Base-by-base conservation (phyloP, 2,888 invertebrate species). In the Orchesella flavescens region DNA sequence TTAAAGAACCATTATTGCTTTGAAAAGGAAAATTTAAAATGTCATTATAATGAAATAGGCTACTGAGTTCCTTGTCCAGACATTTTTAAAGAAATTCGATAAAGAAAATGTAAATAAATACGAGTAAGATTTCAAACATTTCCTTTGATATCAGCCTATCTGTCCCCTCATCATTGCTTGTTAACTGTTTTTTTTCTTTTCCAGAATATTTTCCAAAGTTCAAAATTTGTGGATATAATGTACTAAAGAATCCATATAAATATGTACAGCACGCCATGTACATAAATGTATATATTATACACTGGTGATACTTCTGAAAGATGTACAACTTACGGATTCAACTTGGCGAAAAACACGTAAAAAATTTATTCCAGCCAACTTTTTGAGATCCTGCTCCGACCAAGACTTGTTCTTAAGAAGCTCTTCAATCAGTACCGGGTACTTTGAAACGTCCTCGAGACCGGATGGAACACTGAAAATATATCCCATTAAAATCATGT, bases 371-470 rank as follows among this genome's bases (percentile, higher is more conserved):
- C 96, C 96, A 49, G 95, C 95, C 90, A 96, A 91, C 91, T 95
- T 94, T 87, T 94, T 94, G 89, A 96, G 93, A 90, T 95, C 95
- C 69, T 93, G 93, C 89, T 95, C 95, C 88, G 94, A 93, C 96
- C 96, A 96, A 86, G 92, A 92, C 80, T 94, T 94, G 91, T 95
- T 95, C 86, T 94, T 94, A 87, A 96, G 91, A 80, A 96, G 91
- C 87, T 94, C 94, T 24, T 95, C 95, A 89, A 96, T 91, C 87
- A 96, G 91, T 89, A 95, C 93, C 43, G 96, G 96, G 90, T 96
- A 96, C 87, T 94, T 94, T 82, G 95, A 95, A 85, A 95, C 95
- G 90, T 96, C 95, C 90, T 95, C 95, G 87, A 96, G 91, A 76
- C 96, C 95, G 87, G 93, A 92, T 0, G 96, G 96, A 43, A 96